phyloP scores from a whole-genome alignment of 1,140 invertebrate genomes.

The Diorhabda sublineata region DNA sequence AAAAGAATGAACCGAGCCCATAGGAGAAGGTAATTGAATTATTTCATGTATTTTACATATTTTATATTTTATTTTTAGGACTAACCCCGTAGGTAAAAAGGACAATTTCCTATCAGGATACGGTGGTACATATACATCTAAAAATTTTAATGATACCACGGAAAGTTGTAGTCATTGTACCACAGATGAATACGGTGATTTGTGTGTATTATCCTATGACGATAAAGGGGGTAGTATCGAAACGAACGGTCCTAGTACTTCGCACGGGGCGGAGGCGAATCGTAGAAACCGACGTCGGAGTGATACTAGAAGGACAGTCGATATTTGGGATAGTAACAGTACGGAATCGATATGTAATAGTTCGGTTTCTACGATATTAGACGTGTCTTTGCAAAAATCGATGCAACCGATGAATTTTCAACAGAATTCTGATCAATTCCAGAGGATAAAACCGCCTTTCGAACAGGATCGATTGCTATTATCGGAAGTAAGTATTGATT shows the following conservation, averaged over 20 bases:
- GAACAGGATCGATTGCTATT: not conserved
- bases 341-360: slow-evolving; percentile 29
- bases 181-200: slow-evolving; percentile 64
- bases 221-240: slow-evolving; percentile 54
- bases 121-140: slow-evolving; percentile 63
- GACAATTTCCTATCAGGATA: slow-evolving; percentile 47
- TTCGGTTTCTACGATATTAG: slow-evolving; percentile 29
- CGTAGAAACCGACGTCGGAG: slow-evolving; percentile 5
- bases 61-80: slow-evolving; percentile 5
- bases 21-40: slow-evolving; percentile 6
- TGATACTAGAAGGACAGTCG: slow-evolving; percentile 31
- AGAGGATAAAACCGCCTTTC: slow-evolving; percentile 1
- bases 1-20: slow-evolving; percentile 11
- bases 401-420: not conserved
- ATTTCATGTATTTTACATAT: not conserved
- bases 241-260: not conserved
- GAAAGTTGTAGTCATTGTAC: slow-evolving; percentile 87
- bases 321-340: slow-evolving; percentile 39
- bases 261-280: not conserved
- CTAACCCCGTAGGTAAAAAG: slow-evolving; percentile 35
- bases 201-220: slow-evolving; percentile 65
- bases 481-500: not conserved
- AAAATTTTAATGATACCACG: slow-evolving; percentile 80
- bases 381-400: slow-evolving; percentile 12
- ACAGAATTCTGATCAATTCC: not conserved